Evolutionary conservation across 2,797 vertebrate species (phyloP).

Genomic region (Siniperca obscura): DNA sequence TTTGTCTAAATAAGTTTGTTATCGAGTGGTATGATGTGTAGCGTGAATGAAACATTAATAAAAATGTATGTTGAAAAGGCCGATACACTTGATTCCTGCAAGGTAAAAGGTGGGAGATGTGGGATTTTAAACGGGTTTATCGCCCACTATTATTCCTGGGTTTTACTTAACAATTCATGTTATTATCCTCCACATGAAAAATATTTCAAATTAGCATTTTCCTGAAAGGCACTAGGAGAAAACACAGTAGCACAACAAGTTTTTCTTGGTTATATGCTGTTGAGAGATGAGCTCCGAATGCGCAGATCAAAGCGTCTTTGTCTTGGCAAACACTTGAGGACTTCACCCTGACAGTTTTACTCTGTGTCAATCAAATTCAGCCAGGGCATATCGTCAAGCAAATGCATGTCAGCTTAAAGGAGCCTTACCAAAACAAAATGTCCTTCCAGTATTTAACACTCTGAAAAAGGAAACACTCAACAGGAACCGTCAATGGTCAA

Average conservation of each 20-base stretch:
- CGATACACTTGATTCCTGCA: not conserved
- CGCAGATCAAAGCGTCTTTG: constrained; percentile 71
- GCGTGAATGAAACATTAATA: not conserved
- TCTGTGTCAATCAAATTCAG: constrained; percentile 63
- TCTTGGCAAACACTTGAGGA: constrained; percentile 62
- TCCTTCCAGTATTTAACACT: constrained; percentile 24
- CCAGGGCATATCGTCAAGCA: constrained; percentile 22
- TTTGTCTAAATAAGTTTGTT: not conserved
- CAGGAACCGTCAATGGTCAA: constrained; percentile 1
- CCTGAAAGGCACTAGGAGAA: not conserved
- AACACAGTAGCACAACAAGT: constrained; percentile 69
- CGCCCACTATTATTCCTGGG: not conserved
- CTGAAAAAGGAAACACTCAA: not conserved
- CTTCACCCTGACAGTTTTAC: constrained; percentile 63
- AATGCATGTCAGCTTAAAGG: constrained; percentile 48
- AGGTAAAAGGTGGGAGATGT: not conserved
- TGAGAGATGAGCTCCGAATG: constrained; percentile 58
- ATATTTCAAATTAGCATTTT: not conserved
- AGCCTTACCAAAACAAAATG: constrained; percentile 50
- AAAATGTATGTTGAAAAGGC: not conserved
- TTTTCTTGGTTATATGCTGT: constrained; percentile 71
- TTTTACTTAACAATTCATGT: constrained; percentile 7
- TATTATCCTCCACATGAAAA: not conserved
- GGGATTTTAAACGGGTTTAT: not conserved
- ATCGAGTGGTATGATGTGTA: not conserved